These are phyloP conservation scores for Candoia aspera DNA, from an alignment of 2,113 vertebrate genomes.

Conservation along the genomic window DNA sequence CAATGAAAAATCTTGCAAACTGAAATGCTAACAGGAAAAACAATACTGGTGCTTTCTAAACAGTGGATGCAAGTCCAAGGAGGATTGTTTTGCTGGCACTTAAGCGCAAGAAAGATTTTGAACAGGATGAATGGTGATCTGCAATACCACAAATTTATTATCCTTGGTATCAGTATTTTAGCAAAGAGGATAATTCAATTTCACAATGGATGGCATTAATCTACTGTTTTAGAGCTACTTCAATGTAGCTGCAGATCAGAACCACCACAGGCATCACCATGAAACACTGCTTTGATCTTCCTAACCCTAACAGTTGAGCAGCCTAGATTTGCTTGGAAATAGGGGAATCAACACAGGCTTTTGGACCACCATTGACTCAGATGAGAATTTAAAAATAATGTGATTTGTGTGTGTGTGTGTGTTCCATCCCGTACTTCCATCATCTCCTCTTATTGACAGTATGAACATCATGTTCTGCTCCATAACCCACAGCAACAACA, in stretches of 20 bases:
- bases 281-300: slow-evolving; percentile 14
- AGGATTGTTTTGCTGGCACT: background rate
- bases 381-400: background rate
- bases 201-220: slow-evolving; percentile 29
- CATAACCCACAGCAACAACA: background rate
- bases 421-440: background rate
- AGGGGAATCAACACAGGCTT: slow-evolving; percentile 15
- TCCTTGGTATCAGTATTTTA: background rate
- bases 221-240: slow-evolving; percentile 2
- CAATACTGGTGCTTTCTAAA: background rate
- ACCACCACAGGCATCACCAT: background rate
- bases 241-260: slow-evolving; percentile 34
- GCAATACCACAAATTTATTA: background rate
- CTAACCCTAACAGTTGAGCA: slow-evolving; percentile 25
- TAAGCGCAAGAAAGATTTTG: background rate
- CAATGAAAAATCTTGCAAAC: background rate
- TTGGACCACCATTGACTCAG: slow-evolving; percentile 11
- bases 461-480: background rate
- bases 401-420: background rate
- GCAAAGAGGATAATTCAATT: background rate
- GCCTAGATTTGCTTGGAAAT: slow-evolving; percentile 20
- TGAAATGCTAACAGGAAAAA: background rate
- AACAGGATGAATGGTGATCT: too few relatives aligned
- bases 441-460: background rate
- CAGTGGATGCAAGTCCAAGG: background rate